A percentile compares a stretch with the other conserved stretches of the same genome.
Evolutionary conservation across 2,888 invertebrate species (phyloP).

Genomic region (Diabrotica balteata): DNA sequence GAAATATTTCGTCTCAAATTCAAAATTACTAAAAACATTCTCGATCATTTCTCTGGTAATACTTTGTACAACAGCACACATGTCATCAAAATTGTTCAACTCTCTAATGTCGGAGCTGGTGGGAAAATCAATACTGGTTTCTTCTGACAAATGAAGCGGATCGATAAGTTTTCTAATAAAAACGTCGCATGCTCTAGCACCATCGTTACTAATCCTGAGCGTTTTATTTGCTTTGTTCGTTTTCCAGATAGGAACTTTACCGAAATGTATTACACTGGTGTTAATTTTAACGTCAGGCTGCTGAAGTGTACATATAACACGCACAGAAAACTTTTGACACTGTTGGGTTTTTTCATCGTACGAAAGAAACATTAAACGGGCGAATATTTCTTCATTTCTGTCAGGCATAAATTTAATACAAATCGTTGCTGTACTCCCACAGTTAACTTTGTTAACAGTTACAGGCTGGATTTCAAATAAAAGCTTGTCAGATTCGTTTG

Average conservation of each 20-base stretch:
- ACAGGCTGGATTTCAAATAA: slow-evolving; percentile 36
- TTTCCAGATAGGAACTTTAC: slow-evolving; percentile 40
- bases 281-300: slow-evolving; percentile 33
- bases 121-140: not conserved
- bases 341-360: slow-evolving; percentile 30
- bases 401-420: slow-evolving; percentile 36
- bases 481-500: slow-evolving; percentile 37
- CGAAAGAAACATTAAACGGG: slow-evolving; percentile 36
- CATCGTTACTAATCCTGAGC: slow-evolving; percentile 26
- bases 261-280: slow-evolving; percentile 38
- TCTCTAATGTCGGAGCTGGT: not conserved
- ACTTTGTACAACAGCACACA: not conserved
- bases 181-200: slow-evolving; percentile 33
- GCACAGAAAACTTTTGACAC: slow-evolving; percentile 34
- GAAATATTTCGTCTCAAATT: not conserved
- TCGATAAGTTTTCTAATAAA: slow-evolving; percentile 34
- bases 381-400: slow-evolving; percentile 28
- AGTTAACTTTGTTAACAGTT: slow-evolving; percentile 20
- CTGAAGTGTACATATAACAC: slow-evolving; percentile 36
- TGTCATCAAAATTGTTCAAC: not conserved
- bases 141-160: slow-evolving; percentile 29
- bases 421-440: slow-evolving; percentile 33
- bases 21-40: slow-evolving; percentile 1
- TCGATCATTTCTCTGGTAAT: slow-evolving; percentile 4
- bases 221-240: slow-evolving; percentile 12